Base-by-base conservation (phyloP, 2,113 vertebrate genomes). In the Anoplopoma fimbria region DNA sequence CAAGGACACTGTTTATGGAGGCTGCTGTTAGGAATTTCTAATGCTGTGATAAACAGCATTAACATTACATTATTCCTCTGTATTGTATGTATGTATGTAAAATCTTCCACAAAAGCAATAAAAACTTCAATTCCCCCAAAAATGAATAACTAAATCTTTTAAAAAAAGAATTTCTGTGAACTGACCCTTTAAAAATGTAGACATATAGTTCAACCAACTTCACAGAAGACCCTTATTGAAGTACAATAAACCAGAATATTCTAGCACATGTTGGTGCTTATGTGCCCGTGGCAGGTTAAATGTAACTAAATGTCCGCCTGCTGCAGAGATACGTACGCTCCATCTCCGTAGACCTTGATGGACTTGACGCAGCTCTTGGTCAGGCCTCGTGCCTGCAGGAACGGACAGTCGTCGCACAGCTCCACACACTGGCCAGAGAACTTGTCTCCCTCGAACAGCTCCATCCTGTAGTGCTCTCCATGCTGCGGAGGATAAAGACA, bases 341-440 rank as follows among this genome's bases (percentile, higher is more conserved):
- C 96, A 0, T 99, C 97, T 4, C 97, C 96, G 0, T 96, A 97
- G 70, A 98, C 97, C 86, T 95, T 96, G 91, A 97, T 64, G 58
- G 97, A 96, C 6, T 97, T 98, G 92, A 98, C 75, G 7, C 95
- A 96, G 94, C 88, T 96, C 89, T 95, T 96, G 93, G 95, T 93
- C 94, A 97, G 96, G 86, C 96, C 96, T n/a, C 88, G 91, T 15
- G 95, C 95, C 83, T 96, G 96, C 61, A 99, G 96, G 92, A 97
- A 97, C 25, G 97, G 96, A 82, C 97, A 97, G 89, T 98, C 97
- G 0, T 98, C 96, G 0, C 94, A 93, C 77, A 99, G 89, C 93
- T 98, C 96, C 95, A 97, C 93, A 70, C 96, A 95, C 93, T 96
- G 95, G 60, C 97, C 97, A 0, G 87, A 90, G 74, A 97, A 98